Evolutionary conservation across 2,113 vertebrate species (phyloP).

Genomic region (Cryptotis parvus): DNA sequence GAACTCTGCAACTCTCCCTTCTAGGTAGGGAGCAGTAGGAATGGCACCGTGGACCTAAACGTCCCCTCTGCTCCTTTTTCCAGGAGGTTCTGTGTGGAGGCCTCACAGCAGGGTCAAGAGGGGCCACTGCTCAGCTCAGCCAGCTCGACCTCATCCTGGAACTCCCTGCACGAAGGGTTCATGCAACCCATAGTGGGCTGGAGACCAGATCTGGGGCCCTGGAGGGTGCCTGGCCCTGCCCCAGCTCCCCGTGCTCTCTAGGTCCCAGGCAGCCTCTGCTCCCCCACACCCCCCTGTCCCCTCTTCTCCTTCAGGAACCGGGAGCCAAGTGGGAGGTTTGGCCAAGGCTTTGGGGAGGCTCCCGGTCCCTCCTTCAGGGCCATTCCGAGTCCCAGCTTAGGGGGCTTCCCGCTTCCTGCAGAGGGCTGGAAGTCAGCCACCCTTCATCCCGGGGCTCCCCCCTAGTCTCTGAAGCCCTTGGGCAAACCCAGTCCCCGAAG

Average conservation of each 20-base stretch:
- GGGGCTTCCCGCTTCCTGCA: not conserved
- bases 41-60: not conserved
- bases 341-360: too few species aligned
- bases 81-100: not conserved
- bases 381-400: not conserved
- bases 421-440: not conserved
- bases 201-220: not conserved
- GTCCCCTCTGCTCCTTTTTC: constrained; percentile 16
- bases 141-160: not conserved
- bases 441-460: not conserved
- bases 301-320: not conserved
- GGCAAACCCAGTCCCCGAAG: not conserved
- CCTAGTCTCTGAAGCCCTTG: not conserved
- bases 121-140: not conserved
- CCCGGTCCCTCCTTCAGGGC: too few species aligned
- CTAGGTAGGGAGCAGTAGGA: not conserved
- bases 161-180: not conserved
- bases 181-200: not conserved
- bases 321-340: not conserved
- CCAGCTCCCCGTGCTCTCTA: not conserved
- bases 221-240: not conserved
- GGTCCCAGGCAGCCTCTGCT: not conserved
- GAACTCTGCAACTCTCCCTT: not conserved
- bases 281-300: too few species aligned
- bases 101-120: not conserved